Conservation (phyloP, 2,797 vertebrate genomes). For the Eutrigla gurnardus region DNA sequence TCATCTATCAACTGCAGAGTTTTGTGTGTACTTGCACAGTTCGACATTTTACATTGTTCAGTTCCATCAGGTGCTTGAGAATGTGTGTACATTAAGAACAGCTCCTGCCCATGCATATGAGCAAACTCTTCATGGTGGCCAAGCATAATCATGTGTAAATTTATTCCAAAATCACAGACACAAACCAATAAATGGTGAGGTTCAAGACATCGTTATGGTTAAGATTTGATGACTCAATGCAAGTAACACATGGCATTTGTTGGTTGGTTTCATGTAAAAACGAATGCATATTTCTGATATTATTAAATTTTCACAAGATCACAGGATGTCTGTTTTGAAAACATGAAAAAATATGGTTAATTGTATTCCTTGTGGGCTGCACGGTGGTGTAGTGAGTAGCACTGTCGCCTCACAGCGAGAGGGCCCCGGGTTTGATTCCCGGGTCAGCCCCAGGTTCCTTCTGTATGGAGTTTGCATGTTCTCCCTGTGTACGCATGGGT, state of each 20-base stretch:
- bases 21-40: background rate
- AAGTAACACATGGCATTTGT: too few relatives aligned
- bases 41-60: background rate
- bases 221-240: background rate
- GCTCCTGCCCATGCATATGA: background rate
- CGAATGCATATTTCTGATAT: background rate
- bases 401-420: too few relatives aligned
- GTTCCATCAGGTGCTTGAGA: background rate
- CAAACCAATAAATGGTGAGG: background rate
- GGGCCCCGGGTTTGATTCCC: too few relatives aligned
- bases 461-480: too few relatives aligned
- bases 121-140: background rate
- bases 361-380: too few relatives aligned
- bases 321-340: background rate
- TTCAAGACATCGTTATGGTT: background rate
- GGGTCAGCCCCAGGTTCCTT: too few relatives aligned
- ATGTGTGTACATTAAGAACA: background rate
- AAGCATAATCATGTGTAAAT: background rate
- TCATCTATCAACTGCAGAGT: constrained; percentile 15
- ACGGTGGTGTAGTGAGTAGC: too few relatives aligned
- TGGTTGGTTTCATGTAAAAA: background rate
- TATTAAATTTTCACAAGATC: background rate
- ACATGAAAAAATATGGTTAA: background rate
- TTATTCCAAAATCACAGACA: constrained; percentile 16
- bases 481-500: too few relatives aligned